These are phyloP conservation scores for Tigriopus japonicus DNA, from an alignment of 1,140 invertebrate genomes.

Conservation along the genomic window DNA sequence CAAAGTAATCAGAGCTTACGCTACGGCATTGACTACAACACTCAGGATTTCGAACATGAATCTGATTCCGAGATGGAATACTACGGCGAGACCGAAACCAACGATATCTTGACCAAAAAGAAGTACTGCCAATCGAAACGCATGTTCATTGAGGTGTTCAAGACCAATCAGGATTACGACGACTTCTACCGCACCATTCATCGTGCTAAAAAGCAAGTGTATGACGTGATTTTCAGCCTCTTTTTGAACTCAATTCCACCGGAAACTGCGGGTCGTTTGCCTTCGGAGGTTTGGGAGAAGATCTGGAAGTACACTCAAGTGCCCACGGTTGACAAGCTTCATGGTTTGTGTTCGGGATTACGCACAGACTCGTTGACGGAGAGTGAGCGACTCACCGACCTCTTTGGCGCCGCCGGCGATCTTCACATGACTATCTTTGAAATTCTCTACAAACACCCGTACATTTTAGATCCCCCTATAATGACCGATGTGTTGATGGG, in stretches of 20 bases:
- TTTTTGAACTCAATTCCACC: not conserved
- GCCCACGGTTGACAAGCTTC: not conserved
- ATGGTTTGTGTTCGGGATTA: not conserved
- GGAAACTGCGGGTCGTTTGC: not conserved
- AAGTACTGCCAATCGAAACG: not conserved
- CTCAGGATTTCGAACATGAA: too few relatives aligned
- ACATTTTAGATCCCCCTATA: too few relatives aligned
- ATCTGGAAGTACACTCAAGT: not conserved
- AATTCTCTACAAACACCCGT: conserved; percentile 1
- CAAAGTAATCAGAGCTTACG: too few relatives aligned
- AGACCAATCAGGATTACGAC: not conserved
- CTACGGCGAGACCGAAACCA: too few relatives aligned
- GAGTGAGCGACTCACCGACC: not conserved
- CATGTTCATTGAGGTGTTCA: not conserved
- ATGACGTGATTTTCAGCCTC: not conserved
- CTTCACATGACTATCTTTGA: conserved; percentile 3
- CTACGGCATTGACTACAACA: too few relatives aligned
- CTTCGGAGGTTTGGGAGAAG: conserved; percentile 1
- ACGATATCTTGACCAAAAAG: not conserved
- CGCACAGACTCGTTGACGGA: not conserved
- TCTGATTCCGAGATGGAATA: too few relatives aligned
- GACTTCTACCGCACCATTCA: not conserved
- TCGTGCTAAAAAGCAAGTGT: conserved; percentile 1
- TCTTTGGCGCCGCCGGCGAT: not conserved
- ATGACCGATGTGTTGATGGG: too few relatives aligned